phyloP scores from a whole-genome alignment of 2,797 vertebrate species.

The Typhlichthys subterraneus region DNA sequence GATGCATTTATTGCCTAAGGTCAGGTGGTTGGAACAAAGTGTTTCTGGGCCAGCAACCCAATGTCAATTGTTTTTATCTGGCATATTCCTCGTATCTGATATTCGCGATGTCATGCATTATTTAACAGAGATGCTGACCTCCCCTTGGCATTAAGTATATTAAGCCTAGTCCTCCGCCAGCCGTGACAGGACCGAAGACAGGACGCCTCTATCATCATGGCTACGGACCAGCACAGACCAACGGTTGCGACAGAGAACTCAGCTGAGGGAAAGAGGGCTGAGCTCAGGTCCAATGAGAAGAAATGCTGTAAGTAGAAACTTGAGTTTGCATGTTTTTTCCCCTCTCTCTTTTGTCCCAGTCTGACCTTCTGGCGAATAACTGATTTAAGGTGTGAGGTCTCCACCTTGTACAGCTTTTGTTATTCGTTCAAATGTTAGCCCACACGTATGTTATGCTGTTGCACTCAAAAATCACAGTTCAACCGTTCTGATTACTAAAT shows the following conservation, averaged over 20 bases:
- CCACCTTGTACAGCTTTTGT: conserved; percentile 3
- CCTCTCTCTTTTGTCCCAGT: neutral
- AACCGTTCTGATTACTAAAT: too few species aligned
- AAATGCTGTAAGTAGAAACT: conserved; percentile 72
- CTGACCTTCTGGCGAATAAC: conserved; percentile 3
- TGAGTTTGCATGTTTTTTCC: conserved; percentile 4
- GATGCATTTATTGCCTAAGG: too few species aligned
- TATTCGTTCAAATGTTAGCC: neutral
- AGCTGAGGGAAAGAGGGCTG: conserved; percentile 48
- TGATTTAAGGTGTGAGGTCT: conserved; percentile 1
- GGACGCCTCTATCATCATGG: conserved; percentile 45
- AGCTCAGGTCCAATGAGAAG: conserved; percentile 62
- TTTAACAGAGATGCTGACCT: conserved; percentile 39
- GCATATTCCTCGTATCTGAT: too few species aligned
- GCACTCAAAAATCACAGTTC: too few species aligned
- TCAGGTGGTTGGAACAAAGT: too few species aligned
- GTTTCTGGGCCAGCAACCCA: too few species aligned
- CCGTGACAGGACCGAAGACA: conserved; percentile 19
- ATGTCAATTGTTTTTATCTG: too few species aligned
- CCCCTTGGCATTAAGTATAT: neutral
- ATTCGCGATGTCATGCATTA: too few species aligned
- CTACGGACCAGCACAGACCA: conserved; percentile 45
- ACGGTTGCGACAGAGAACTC: conserved; percentile 20
- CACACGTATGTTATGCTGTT: too few species aligned
- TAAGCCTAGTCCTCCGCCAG: conserved; percentile 1